Evolutionary conservation across 2,113 vertebrate species (phyloP), one percentile per base, ranked within the genome.

Genomic region (Formicarius rufipectus): DNA sequence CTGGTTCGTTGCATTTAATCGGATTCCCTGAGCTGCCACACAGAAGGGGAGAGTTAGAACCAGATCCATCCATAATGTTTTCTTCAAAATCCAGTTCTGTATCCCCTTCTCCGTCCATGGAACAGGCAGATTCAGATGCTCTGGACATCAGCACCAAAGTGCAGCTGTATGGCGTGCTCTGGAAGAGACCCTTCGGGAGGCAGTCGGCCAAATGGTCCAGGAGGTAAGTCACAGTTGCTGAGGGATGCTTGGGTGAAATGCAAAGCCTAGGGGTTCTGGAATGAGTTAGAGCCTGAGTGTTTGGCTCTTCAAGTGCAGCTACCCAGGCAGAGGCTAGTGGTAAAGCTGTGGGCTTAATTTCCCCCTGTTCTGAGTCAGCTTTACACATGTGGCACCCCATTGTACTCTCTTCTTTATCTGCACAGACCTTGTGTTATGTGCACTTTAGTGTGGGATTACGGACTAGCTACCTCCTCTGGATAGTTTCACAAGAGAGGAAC

Each of bases 101-200:
- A 39, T 98, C 98, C 15, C 98, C 98, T 67, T 99, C 99, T 97
- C 98, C 98, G 0, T 99, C 98, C 94, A 99, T 99, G 98, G 99
- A 99, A 96, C 99, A 98, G 92, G 94, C 99, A 0, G 99, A 99
- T 95, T 97, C 98, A 2, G 98, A 99, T 39, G 98, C 97, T 67
- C 90, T 99, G 98, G 99, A 99, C 96, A 98, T 99, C 98, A 99
- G 99, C 98, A 99, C 99, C 96, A 99, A 99, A 97, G 99, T 99
- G 98, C 99, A 99, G 98, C 98, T 99, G 64, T 98, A 99, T 1
- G 99, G 99, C 0, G 98, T 99, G 52, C 98, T 99, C 97, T 99
- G 99, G 99, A 99, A 99, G 97, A 98, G 99, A 97, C 99, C 99
- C 12, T 99, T 99, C 1, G 99, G 99, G 94, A 98, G 99, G 33